These are phyloP conservation scores for Apamea anceps DNA, from an alignment of 2,888 invertebrate species.

Conservation along the genomic window DNA sequence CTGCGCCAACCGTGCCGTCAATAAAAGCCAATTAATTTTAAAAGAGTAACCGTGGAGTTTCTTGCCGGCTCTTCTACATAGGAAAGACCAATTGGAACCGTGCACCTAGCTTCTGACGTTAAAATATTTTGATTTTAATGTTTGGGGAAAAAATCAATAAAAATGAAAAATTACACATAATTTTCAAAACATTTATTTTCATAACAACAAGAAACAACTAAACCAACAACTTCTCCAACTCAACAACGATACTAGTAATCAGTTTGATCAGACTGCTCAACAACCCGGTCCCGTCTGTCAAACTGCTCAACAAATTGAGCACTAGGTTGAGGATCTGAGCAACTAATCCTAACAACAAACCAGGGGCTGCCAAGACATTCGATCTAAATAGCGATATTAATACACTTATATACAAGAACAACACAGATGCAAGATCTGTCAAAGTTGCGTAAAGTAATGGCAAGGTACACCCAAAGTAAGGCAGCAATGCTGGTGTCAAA, in stretches of 20 bases:
- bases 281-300: slow-evolving; percentile 81
- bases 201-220: slow-evolving; percentile 43
- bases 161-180: not conserved
- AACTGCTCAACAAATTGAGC: slow-evolving; percentile 79
- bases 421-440: slow-evolving; percentile 85
- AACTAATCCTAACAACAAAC: slow-evolving; percentile 79
- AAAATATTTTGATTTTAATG: too few species aligned
- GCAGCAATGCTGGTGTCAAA: slow-evolving; percentile 84
- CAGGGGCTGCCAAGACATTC: slow-evolving; percentile 84
- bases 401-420: slow-evolving; percentile 86
- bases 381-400: slow-evolving; percentile 85
- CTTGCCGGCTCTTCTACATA: too few species aligned
- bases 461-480: slow-evolving; percentile 86
- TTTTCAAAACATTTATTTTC: slow-evolving; percentile 36
- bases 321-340: slow-evolving; percentile 82
- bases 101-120: too few species aligned
- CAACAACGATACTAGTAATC: slow-evolving; percentile 82
- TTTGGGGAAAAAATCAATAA: not conserved
- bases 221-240: slow-evolving; percentile 81
- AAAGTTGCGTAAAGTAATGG: slow-evolving; percentile 85
- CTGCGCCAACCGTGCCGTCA: too few species aligned
- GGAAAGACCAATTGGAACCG: too few species aligned
- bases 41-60: too few species aligned
- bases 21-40: too few species aligned
- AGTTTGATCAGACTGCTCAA: slow-evolving; percentile 82